Base-by-base conservation (phyloP, 2,113 vertebrate genomes). In the Hoplias malabaricus region DNA sequence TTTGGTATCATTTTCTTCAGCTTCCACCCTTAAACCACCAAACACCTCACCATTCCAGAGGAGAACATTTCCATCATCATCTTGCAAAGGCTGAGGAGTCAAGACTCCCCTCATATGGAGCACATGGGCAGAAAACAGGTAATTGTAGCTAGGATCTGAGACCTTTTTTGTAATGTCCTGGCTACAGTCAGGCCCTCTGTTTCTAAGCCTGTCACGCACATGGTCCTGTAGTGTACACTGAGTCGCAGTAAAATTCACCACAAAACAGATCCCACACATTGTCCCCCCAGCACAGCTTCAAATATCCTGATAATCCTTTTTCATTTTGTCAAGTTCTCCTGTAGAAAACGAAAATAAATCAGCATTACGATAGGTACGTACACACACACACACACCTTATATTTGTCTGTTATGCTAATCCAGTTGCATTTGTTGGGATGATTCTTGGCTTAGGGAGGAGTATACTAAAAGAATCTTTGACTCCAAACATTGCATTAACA, bases 31-130 rank as follows among this genome's bases (percentile, higher is more conserved):
- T 16, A 98, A 68, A 25, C 96, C 97, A 75, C 43, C 81, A 29
- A 99, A 98, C 50, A 99, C 72, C 88, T 99, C 97, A 29, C 98
- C 97, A 40, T 99, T 99, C 96, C 96, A 99, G 54, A 96, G 81
- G 33, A 99, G 90, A 25, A 96, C 50, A 53, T 96, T 94, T n/a
- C 93, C 93, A 0, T 3, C 16, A 0, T 69, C 46, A 69, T 97
- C 95, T 83, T 91, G 87, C 67, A 95, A 10, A 4, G 96, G 97
- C 84, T 99, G 98, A 33, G 92, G 82, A 27, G 95, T 98, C 69
- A 94, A 48, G 4, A 3, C 9, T 7, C 97, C 98, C 83, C 96
- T 92, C 90, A 99, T 87, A 79, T 95, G 95, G 82, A 99, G 96
- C 7, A 99, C 93, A 0, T 98, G 95, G 50, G 94, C 96, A 77